A percentile compares a stretch with the other conserved stretches of the same genome.
Evolutionary conservation across 2,113 vertebrate species (phyloP).

Genomic region (Sinocyclocheilus anophthalmus): DNA sequence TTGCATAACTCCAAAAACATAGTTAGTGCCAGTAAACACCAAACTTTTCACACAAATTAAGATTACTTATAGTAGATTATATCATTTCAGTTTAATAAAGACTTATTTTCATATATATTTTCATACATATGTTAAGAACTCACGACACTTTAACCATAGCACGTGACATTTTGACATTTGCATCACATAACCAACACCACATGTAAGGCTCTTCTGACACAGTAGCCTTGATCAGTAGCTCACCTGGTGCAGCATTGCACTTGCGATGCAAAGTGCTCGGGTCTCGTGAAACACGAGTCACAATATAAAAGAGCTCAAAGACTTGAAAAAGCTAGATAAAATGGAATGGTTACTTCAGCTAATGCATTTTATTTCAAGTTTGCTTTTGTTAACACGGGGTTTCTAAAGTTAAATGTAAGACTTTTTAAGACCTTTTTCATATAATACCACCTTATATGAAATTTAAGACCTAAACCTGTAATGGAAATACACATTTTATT

Average conservation of each 20-base stretch:
- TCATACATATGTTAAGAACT: not conserved
- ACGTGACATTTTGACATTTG: not conserved
- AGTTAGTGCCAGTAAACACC: not conserved
- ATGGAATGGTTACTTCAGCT: not conserved
- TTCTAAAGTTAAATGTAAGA: no score
- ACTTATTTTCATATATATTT: not conserved
- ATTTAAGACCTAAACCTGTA: no score
- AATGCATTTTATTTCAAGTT: not conserved
- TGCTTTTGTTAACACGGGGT: not conserved
- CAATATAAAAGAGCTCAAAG: no score
- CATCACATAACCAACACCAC: not conserved
- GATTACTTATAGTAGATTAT: not conserved
- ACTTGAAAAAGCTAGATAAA: not conserved
- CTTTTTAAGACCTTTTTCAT: no score
- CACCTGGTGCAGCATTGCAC: not conserved
- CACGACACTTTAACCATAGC: not conserved
- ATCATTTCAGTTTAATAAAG: not conserved
- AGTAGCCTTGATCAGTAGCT: not conserved
- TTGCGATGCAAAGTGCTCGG: not conserved
- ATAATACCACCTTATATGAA: no score
- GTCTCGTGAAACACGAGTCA: no score
- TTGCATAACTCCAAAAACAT: not conserved
- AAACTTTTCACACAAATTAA: not conserved
- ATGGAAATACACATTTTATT: no score
- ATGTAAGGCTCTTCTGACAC: not conserved